Evolutionary conservation across 1,140 invertebrate species (phyloP), one percentile per base, ranked within the genome.

Genomic region (Formica exsecta): DNA sequence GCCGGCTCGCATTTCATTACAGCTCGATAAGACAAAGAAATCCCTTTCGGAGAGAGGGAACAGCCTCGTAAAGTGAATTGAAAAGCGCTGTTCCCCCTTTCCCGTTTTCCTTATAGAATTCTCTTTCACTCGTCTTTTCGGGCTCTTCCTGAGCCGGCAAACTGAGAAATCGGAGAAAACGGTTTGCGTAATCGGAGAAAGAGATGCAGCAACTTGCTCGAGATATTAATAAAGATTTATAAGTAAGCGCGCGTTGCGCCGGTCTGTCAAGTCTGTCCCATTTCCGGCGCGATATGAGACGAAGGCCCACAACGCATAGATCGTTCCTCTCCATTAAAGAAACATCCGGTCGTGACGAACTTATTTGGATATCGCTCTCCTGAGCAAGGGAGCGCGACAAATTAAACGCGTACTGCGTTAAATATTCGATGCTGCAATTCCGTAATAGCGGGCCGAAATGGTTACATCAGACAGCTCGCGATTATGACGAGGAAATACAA

Each of bases 1-100:
- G 74, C 41, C 32, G 80, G 80, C 68, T 87, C 79, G 86, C 86
- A 79, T 92, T 92, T 91, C 90, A 89, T 92, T 91, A 86, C 51
- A 64, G 85, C 44, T 62, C 85, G 86, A 89, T 86, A 87, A 90
- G 87, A 87, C 87, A 86, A 87, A 85, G 79, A 90, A 87, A 88
- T 88, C 80, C 54, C 73, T 88, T 81, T 90, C 41, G 83, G 6
- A 68, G 73, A 62, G 41, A 68, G 54, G 68, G 57, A 32, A 44
- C 29, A 41, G 36, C 36, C 59, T 59, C 73, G 86, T 86, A 88
- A 86, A 90, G 77, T 90, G 87, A 90, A 88, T 90, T 88, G 83
- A 80, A 88, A 88, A 88, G 62, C 62, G 68, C 19, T 79, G 44
- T 70, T 70, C 22, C 3, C 51, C 19, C 32, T 38, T 64, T 66